Percentiles rank a stretch among this genome's conserved stretches.
These are phyloP conservation scores for Hylaeus anthracinus DNA, from an alignment of 1,140 invertebrate genomes.

Conservation along the genomic window DNA sequence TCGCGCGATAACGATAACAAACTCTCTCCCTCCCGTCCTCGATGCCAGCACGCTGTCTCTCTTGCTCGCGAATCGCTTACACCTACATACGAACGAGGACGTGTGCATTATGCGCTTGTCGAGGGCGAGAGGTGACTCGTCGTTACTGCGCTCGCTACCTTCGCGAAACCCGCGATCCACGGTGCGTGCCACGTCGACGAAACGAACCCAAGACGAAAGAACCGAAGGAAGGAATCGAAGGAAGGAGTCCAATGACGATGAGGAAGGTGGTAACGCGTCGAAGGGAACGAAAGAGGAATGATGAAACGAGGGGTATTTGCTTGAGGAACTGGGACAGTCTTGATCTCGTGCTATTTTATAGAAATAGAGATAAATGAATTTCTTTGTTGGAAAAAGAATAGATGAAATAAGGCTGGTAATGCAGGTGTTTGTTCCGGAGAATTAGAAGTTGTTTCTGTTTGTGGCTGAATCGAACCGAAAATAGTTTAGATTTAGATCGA, in stretches of 20 bases:
- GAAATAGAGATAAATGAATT: too few relatives aligned
- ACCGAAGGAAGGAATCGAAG: not conserved
- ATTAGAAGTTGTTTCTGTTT: too few relatives aligned
- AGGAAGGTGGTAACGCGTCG: too few relatives aligned
- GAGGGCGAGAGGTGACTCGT: conserved; percentile 57
- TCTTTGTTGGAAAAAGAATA: too few relatives aligned
- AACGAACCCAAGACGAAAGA: not conserved
- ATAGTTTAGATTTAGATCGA: too few relatives aligned
- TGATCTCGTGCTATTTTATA: too few relatives aligned
- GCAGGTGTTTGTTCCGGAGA: too few relatives aligned
- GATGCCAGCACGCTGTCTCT: conserved; percentile 37
- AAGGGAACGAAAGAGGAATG: not conserved
- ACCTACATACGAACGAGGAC: not conserved
- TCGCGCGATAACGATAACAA: conserved; percentile 81
- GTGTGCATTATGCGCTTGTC: conserved; percentile 29
- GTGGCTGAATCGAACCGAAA: too few relatives aligned
- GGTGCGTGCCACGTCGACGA: not conserved
- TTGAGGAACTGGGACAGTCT: too few relatives aligned
- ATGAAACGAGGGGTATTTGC: not conserved
- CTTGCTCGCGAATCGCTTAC: conserved; percentile 23
- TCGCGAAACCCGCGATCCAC: conserved; percentile 10
- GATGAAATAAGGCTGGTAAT: too few relatives aligned
- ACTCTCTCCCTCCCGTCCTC: conserved; percentile 70
- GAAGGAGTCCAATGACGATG: not conserved
- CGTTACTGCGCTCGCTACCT: conserved; percentile 40